Percentiles rank a stretch among this genome's conserved stretches.
Evolutionary conservation across 2,888 invertebrate genomes (phyloP).

Genomic region (Bedellia somnulentella): DNA sequence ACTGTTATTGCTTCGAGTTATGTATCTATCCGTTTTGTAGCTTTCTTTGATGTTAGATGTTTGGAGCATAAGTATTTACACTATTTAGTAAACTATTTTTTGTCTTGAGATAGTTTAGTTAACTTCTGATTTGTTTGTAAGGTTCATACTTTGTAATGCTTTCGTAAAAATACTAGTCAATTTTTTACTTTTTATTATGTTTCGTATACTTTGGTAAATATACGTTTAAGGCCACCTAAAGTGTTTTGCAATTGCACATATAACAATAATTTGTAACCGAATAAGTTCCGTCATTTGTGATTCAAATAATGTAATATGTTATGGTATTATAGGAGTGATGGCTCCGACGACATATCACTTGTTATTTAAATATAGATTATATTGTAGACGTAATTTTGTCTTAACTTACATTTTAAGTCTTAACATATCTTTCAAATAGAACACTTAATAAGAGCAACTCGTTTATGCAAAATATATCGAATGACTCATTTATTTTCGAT

Average conservation of each 20-base stretch:
- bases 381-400: constrained; percentile 45
- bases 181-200: constrained; percentile 37
- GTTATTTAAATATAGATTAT: constrained; percentile 52
- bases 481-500: no score
- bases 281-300: constrained; percentile 31
- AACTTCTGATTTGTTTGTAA: no score
- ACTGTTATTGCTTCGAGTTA: no score
- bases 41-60: no score
- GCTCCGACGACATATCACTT: constrained; percentile 59
- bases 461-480: no score
- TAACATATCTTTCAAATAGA: constrained; percentile 44
- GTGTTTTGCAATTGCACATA: constrained; percentile 42
- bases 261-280: constrained; percentile 8
- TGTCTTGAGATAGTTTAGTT: no score
- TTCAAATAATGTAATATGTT: constrained; percentile 22
- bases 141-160: no score
- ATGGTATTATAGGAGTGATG: constrained; percentile 45
- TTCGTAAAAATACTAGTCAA: no score
- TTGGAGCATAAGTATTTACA: no score
- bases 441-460: no score
- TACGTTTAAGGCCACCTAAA: constrained; percentile 51
- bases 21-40: no score
- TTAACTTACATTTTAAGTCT: constrained; percentile 29
- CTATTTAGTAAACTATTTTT: no score
- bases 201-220: constrained; percentile 14